Conservation (phyloP, 2,888 invertebrate species). For the Allolobophora icterica region DNA sequence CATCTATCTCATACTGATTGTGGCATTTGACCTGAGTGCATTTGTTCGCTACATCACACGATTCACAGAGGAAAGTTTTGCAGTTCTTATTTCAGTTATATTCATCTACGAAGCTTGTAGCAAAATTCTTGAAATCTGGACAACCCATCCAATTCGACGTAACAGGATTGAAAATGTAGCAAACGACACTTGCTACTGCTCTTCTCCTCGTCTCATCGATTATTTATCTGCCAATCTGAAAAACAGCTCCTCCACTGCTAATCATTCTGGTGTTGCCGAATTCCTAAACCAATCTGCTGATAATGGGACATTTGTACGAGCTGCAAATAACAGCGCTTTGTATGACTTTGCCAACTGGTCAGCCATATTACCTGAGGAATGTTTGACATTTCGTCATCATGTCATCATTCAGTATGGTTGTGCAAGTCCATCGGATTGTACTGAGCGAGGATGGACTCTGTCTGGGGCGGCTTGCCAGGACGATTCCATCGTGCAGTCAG, state of each 20-base stretch:
- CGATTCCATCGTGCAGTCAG: neutral
- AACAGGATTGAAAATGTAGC: neutral
- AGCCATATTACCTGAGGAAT: constrained; percentile 41
- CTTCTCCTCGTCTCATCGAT: neutral
- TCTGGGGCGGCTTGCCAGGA: constrained; percentile 26
- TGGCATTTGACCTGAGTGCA: constrained; percentile 92
- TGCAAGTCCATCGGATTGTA: constrained; percentile 41
- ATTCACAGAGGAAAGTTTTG: constrained; percentile 97
- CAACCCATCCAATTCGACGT: constrained; percentile 30
- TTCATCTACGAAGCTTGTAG: constrained; percentile 97
- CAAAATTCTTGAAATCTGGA: constrained; percentile 72
- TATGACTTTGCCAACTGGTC: constrained; percentile 22
- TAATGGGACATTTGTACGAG: neutral
- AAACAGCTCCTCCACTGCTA: neutral
- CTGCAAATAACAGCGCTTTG: neutral
- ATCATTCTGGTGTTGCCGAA: neutral
- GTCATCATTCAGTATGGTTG: constrained; percentile 43
- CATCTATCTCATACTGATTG: constrained; percentile 81
- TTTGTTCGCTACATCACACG: constrained; percentile 95
- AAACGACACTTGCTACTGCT: neutral
- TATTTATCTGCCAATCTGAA: neutral
- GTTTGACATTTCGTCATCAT: constrained; percentile 43
- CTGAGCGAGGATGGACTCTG: constrained; percentile 41
- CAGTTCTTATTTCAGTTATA: constrained; percentile 95
- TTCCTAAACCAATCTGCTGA: neutral